Conservation (phyloP, 2,797 vertebrate species). For the Neosilurus mollespiculum region DNA sequence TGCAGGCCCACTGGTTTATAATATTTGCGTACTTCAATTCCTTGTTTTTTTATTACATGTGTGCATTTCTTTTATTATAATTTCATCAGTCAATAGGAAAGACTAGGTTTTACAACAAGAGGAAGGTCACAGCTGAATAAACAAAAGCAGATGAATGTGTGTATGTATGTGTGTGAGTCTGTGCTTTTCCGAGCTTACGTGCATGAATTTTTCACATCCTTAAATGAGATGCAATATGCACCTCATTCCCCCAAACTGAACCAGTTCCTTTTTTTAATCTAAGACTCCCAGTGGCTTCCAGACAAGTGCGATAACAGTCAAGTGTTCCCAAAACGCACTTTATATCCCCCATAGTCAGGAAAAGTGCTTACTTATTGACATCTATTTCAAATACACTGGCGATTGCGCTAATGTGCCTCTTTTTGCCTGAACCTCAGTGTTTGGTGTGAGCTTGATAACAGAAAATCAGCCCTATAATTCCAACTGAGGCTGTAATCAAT, state of each 20-base stretch:
- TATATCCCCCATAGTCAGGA: constrained; percentile 33
- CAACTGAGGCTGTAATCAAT: constrained; percentile 53
- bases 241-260: background rate
- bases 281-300: constrained; percentile 27
- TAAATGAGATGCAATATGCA: constrained; percentile 25
- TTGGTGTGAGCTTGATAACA: constrained; percentile 64
- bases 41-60: background rate
- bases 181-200: constrained; percentile 6
- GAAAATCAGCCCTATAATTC: constrained; percentile 66
- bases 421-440: constrained; percentile 62
- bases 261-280: background rate
- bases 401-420: constrained; percentile 67
- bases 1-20: background rate
- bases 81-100: constrained; percentile 8
- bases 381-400: constrained; percentile 55
- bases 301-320: constrained; percentile 24
- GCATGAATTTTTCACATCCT: constrained; percentile 23
- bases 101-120: constrained; percentile 13
- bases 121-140: constrained; percentile 54
- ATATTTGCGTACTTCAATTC: background rate
- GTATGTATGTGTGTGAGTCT: background rate
- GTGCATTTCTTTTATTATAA: background rate
- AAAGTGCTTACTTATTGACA: constrained; percentile 69
- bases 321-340: constrained; percentile 25
- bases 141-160: constrained; percentile 15